phyloP scores from a whole-genome alignment of 2,888 invertebrate species.

The Theretra japonica region DNA sequence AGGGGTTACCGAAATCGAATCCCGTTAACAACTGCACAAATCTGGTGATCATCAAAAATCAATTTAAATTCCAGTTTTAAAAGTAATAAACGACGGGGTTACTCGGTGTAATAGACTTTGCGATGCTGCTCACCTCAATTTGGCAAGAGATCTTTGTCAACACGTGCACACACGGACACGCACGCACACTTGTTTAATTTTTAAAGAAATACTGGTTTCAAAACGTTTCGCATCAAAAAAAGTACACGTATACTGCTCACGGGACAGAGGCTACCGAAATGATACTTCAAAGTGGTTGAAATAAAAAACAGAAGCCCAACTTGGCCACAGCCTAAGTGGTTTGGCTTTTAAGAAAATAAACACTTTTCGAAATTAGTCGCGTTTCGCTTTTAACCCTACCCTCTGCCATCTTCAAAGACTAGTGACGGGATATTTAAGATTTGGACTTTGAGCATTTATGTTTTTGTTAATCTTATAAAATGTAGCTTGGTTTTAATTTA shows the following conservation, averaged over 20 bases:
- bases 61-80: slow-evolving; percentile 21
- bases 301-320: not conserved
- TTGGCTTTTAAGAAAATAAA: slow-evolving; percentile 24
- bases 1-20: slow-evolving; percentile 19
- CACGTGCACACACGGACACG: not conserved
- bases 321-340: slow-evolving; percentile 16
- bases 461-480: not conserved
- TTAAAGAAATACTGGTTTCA: slow-evolving; percentile 2
- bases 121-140: slow-evolving; percentile 22
- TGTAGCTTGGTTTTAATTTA: not conserved
- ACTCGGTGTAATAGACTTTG: slow-evolving; percentile 19
- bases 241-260: not conserved
- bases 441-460: not conserved
- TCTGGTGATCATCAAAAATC: slow-evolving; percentile 16
- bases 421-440: slow-evolving; percentile 1
- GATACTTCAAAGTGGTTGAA: slow-evolving; percentile 24
- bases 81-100: slow-evolving; percentile 11
- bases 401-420: not conserved
- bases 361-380: slow-evolving; percentile 13
- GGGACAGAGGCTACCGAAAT: not conserved
- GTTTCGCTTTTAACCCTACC: slow-evolving; percentile 16
- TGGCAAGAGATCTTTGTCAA: not conserved
- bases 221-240: slow-evolving; percentile 17
- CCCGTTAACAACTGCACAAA: slow-evolving; percentile 20
- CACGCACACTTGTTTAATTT: not conserved